These are phyloP conservation scores for Siderastrea radians DNA, from an alignment of 92 coral and sea anemone genomes.

Conservation along the genomic window DNA sequence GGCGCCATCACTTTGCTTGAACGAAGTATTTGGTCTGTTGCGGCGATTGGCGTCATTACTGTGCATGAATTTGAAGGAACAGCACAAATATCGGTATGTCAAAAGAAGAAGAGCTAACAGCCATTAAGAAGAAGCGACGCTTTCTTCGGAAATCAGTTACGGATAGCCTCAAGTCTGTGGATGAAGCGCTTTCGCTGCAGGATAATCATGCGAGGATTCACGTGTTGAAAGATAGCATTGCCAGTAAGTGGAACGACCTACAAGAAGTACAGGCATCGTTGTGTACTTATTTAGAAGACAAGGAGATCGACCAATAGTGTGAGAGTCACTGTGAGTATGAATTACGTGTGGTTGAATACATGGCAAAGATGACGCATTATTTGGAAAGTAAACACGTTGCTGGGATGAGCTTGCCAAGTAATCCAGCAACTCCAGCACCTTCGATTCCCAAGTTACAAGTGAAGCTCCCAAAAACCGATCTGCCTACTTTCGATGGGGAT, in stretches of 20 bases:
- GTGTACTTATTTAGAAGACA: constrained; percentile 10
- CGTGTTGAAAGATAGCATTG: constrained; percentile 11
- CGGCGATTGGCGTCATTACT: too few relatives aligned
- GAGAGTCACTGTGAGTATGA: constrained; percentile 26
- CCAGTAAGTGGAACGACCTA: constrained; percentile 36
- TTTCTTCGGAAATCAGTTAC: constrained; percentile 32
- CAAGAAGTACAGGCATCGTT: constrained; percentile 27
- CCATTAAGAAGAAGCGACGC: constrained; percentile 31
- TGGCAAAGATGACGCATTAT: constrained; percentile 12
- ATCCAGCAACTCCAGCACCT: not conserved
- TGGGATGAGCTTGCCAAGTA: not conserved
- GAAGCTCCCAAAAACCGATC: constrained; percentile 10
- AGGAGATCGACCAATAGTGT: constrained; percentile 34
- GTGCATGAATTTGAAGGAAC: not conserved
- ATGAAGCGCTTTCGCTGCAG: constrained; percentile 7
- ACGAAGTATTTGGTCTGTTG: too few relatives aligned
- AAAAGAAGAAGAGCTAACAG: constrained; percentile 4
- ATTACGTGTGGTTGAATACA: constrained; percentile 26
- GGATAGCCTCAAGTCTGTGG: constrained; percentile 19
- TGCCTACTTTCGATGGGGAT: constrained; percentile 25
- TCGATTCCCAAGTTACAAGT: not conserved
- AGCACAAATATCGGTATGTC: constrained; percentile 4
- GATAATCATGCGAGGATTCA: constrained; percentile 7
- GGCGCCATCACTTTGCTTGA: too few relatives aligned
- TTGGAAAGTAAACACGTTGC: not conserved